These are phyloP conservation scores for Heliothis subflexa DNA, from an alignment of 1,140 invertebrate genomes.

Conservation along the genomic window DNA sequence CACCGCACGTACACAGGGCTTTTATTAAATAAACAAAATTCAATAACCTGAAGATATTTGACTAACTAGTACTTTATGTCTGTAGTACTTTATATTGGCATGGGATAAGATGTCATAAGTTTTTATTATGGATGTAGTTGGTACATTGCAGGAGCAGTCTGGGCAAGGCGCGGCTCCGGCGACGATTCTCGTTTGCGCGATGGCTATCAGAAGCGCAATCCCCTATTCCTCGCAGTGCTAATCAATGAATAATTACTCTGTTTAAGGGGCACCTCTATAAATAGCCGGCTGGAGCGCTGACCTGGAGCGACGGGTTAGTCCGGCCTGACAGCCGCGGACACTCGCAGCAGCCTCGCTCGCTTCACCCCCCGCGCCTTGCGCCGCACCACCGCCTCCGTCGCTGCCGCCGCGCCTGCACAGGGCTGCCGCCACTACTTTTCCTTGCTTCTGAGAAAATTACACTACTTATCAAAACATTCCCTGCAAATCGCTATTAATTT, in stretches of 20 bases:
- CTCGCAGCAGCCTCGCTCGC: conserved; percentile 72
- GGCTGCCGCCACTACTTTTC: conserved; percentile 32
- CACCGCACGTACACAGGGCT: neutral
- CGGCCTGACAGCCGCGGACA: conserved; percentile 81
- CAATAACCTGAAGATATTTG: conserved; percentile 4
- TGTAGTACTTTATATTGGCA: conserved; percentile 20
- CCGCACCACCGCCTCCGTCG: conserved; percentile 53
- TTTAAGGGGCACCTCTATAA: conserved; percentile 86
- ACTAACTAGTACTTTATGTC: conserved; percentile 3
- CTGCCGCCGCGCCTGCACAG: conserved; percentile 35
- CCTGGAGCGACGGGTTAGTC: conserved; percentile 85
- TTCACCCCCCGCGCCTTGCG: conserved; percentile 51
- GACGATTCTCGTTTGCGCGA: conserved; percentile 83
- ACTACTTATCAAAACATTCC: neutral
- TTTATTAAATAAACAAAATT: conserved; percentile 6
- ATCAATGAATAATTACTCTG: conserved; percentile 87
- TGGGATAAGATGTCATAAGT: conserved; percentile 49
- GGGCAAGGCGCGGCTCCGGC: conserved; percentile 74
- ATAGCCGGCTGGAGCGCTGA: conserved; percentile 85
- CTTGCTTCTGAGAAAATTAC: neutral
- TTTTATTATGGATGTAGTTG: conserved; percentile 53
- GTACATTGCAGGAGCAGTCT: conserved; percentile 58
- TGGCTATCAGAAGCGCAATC: conserved; percentile 85
- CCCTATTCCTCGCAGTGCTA: conserved; percentile 85
- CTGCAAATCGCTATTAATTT: neutral